Evolutionary conservation across 2,888 invertebrate species (phyloP).

Genomic region (Crepidodera aurea): DNA sequence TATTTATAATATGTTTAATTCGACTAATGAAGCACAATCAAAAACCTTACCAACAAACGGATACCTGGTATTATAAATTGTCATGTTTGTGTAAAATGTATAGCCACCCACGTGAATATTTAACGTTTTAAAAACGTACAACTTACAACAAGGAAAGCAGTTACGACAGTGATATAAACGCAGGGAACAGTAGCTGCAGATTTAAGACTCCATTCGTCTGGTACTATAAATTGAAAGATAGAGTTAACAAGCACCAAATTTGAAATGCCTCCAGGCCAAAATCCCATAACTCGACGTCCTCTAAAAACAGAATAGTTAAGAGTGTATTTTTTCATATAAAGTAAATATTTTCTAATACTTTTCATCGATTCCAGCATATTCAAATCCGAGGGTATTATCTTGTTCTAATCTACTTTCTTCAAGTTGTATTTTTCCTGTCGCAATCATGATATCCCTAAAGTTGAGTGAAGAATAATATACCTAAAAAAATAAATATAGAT

Average conservation of each 20-base stretch:
- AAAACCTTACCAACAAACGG: too few species aligned
- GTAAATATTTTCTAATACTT: slow-evolving; percentile 21
- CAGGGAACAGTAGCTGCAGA: slow-evolving; percentile 70
- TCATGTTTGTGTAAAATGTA: too few species aligned
- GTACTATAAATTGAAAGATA: slow-evolving; percentile 63
- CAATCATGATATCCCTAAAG: slow-evolving; percentile 94
- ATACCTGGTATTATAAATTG: too few species aligned
- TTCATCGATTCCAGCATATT: slow-evolving; percentile 67
- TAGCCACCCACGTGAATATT: too few species aligned
- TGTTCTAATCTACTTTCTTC: slow-evolving; percentile 69
- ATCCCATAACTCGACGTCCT: slow-evolving; percentile 58
- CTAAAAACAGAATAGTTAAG: slow-evolving; percentile 36
- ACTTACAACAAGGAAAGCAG: slow-evolving; percentile 49
- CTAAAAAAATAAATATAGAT: too few species aligned
- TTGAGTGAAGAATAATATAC: slow-evolving; percentile 80
- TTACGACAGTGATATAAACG: slow-evolving; percentile 64
- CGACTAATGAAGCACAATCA: too few species aligned
- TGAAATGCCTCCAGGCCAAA: slow-evolving; percentile 65
- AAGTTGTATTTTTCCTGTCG: slow-evolving; percentile 87
- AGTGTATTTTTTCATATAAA: not conserved
- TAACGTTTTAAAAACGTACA: too few species aligned
- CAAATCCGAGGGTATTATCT: slow-evolving; percentile 74
- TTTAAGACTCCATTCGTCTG: slow-evolving; percentile 65
- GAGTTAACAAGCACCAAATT: slow-evolving; percentile 63
- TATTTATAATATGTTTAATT: too few species aligned